Base-by-base conservation (phyloP, 2,797 vertebrate species). In the Parotocinclus haroldoi region DNA sequence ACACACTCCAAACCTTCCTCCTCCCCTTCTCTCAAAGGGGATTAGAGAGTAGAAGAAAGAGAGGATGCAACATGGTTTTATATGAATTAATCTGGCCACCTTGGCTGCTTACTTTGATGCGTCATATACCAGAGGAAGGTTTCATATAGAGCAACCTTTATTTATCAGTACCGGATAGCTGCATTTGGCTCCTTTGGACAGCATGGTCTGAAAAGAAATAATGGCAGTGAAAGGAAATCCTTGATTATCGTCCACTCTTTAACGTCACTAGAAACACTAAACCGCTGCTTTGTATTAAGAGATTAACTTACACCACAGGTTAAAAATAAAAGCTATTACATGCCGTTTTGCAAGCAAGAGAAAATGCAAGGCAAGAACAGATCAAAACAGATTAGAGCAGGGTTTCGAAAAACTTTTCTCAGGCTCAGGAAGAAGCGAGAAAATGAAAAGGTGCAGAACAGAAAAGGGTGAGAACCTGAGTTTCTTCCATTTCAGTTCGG, bases 21-120 rank as follows among this genome's bases (percentile, higher is more conserved):
- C 8, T 17, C 46, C 38, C 40, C 16, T 7, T 17, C 38, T 74
- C 79, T 87, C 83, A 85, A 81, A 80, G 79, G 80, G 83, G 87
- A 89, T 86, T 87, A 89, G 64, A 72, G 46, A 76, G 71, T 62
- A 61, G n/a, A 74, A 54, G 49, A 49, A 52, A 14, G 27, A 36
- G 63, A 19, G 48, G 58, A 62, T 40, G 10, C n/a, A 18, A 61
- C 48, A 51, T 11, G 36, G 1, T 9, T 36, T 42, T n/a, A 44
- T 37, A 10, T 16, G 27, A 63, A 57, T 63, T 18, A 63, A 45
- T 53, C 51, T 45, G 19, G 38, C 10, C 39, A 50, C 17, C 16
- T 37, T 57, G 60, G n/a, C 50, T 45, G 42, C n/a, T 63, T 37
- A 17, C 3, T 37, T 13, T 12, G 9, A 38, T 36, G 50, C 40